Evolutionary conservation across 2,888 invertebrate species (phyloP), one percentile per base, ranked within the genome.

Genomic region (Sylvicola cinctus): DNA sequence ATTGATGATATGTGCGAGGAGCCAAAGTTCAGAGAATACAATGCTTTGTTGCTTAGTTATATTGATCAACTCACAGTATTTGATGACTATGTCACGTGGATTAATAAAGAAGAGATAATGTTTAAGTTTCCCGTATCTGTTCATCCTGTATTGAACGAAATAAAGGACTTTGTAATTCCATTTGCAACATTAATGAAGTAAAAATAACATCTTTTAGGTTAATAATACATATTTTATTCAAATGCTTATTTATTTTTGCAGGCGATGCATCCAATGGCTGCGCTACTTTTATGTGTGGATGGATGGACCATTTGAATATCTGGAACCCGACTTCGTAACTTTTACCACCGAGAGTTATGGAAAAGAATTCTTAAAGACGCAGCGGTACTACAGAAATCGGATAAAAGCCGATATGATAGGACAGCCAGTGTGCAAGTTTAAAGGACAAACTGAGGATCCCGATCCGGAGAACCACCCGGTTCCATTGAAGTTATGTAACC

Each of bases 291-390:
- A 72, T 44, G 79, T 84, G 7, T 93, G 91, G 84, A 72, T 87
- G 67, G 84, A 91, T 52, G 93, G 93, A 0, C 76, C 81, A 2
- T 93, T 93, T 55, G 77, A 85, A 51, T 83, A 83, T 49, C 61
- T 91, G 40, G 74, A 81, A 46, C 74, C 77, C 4, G 63, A 69
- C 36, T 62, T 68, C 43, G 79, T 91, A 35, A 91, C 91, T 53
- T 61, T 60, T 36, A 76, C 76, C 41, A 74, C 84, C 2, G 84
- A 83, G 33, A 77, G 77, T 45, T 81, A 72, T 46, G 70, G 72
- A 36, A 75, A 80, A 44, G 83, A 85, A 43, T 72, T 90, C 44
- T 60, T 73, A 40, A 81, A 77, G 54, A 67, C 71, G 10, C 77
- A 81, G 41, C 88, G 88, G 54, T 64, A 67, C 34, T 84, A 76